Evolutionary conservation across 2,113 vertebrate species (phyloP), one percentile per base, ranked within the genome.

Genomic region (Nerophis lumbriciformis): DNA sequence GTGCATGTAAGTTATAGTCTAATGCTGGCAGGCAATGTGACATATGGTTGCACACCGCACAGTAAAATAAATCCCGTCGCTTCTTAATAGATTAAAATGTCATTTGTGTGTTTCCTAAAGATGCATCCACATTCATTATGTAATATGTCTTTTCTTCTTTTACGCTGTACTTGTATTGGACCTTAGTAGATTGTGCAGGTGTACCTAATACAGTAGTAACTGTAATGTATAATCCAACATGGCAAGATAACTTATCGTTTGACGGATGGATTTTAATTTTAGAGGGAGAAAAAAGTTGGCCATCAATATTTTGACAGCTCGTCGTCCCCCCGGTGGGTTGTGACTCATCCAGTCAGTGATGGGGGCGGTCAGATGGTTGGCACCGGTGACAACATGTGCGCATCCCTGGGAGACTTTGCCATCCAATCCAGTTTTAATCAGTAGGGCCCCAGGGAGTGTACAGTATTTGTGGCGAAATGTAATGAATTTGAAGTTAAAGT

Each of bases 291-390:
- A 66, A 78, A 66, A 64, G 67, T 63, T 51, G 52, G 73, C 70
- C 73, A 81, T 88, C 72, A 52, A 78, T 78, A 81, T 85, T 88
- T 76, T 78, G 85, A 83, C 75, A 80, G 75, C 48, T 69, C 37
- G 11, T 76, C 75, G 6, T 35, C 62, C 69, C 65, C 67, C 62
- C 62, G n/a, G 61, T 67, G 48, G 9, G 54, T 48, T 4, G 19
- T 42, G 57, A 66, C 62, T 68, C 65, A n/a, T 72, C 71, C 71
- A 74, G 77, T 77, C 71, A 72, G 62, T 73, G 68, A 59, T 79
- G 72, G 84, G 84, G 66, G 48, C 59, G 73, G 52, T 57, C 50
- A 53, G 68, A 77, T 63, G 59, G 16, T 36, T 37, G 36, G 36
- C 50, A 63, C 49, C 48, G 55, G 48, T 36, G 42, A 61, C 58